These are phyloP conservation scores for Epizoanthus scotinus DNA, from an alignment of 92 coral and sea anemone genomes.

Conservation along the genomic window DNA sequence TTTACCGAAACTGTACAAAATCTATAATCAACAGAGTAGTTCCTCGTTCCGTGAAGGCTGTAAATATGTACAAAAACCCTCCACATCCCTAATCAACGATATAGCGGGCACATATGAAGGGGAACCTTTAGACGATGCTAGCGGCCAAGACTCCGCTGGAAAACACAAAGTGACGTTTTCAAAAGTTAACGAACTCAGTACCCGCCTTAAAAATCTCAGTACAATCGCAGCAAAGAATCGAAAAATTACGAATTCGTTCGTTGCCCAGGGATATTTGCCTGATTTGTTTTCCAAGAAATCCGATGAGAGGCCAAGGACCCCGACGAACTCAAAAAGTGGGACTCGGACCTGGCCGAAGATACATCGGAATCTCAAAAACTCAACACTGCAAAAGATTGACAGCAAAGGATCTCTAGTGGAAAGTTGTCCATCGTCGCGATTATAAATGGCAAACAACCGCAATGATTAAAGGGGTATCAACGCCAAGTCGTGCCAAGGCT, in stretches of 20 bases:
- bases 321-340: background rate
- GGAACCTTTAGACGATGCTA: conserved; percentile 22
- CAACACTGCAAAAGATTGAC: conserved; percentile 11
- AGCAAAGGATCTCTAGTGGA: background rate
- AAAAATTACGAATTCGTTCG: conserved; percentile 1
- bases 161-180: conserved; percentile 42
- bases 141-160: conserved; percentile 23
- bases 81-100: conserved; percentile 2
- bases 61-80: conserved; percentile 41
- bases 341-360: conserved; percentile 22
- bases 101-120: conserved; percentile 5
- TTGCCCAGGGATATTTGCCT: background rate
- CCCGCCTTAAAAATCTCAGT: conserved; percentile 58
- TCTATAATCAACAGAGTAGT: conserved; percentile 74
- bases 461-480: no score
- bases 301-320: conserved; percentile 14
- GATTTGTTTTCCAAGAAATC: conserved; percentile 1
- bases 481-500: no score
- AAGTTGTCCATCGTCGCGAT: no score
- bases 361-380: background rate
- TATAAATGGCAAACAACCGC: no score
- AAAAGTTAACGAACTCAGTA: conserved; percentile 64
- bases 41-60: conserved; percentile 74
- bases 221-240: conserved; percentile 4
- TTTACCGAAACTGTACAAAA: conserved; percentile 50